Base-by-base conservation (phyloP, 2,113 vertebrate genomes). In the Columba livia region DNA sequence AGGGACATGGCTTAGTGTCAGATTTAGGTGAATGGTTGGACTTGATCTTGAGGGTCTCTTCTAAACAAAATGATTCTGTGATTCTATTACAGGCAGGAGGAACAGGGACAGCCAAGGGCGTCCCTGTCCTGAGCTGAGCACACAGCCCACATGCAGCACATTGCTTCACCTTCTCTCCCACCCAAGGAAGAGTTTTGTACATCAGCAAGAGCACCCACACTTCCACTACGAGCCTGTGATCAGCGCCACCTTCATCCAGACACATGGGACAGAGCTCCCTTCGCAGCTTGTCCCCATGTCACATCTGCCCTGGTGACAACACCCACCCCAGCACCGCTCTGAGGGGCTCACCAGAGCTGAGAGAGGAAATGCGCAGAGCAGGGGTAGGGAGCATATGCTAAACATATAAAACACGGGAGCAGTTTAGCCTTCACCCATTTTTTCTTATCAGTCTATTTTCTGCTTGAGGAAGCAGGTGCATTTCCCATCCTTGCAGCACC, bases 401-500 rank as follows among this genome's bases (percentile, higher is more conserved):
- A 91, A 95, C 79, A 80, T 67, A 42, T 93, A 48, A 83, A 67
- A 36, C 90, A 90, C 7, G 38, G 25, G 7, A 65, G 84, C 84
- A 78, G 88, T 89, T 97, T 90, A 92, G 93, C 94, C 90, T 79
- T 78, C 79, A 51, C 82, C 72, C 23, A 6, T 62, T 51, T 90
- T 88, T 91, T 93, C 85, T 89, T 75, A 89, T 81, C 86, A 91
- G 96, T 91, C 96, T 97, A 97, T 97, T 97, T 97, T 97, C 96
- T 97, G 96, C 97, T 97, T 90, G 94, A 96, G 66, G 95, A 96
- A 96, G 94, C 97, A 97, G 97, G 95, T 96, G 92, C 93, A 42
- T 67, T 95, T 93, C 58, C 89, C 92, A 87, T 85, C 84, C 90
- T 89, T 36, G 34, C 73, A 92, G 91, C 94, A 79, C 71, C 91